Base-by-base conservation (phyloP, 2,797 vertebrate species). In the Buceros bicornis region DNA sequence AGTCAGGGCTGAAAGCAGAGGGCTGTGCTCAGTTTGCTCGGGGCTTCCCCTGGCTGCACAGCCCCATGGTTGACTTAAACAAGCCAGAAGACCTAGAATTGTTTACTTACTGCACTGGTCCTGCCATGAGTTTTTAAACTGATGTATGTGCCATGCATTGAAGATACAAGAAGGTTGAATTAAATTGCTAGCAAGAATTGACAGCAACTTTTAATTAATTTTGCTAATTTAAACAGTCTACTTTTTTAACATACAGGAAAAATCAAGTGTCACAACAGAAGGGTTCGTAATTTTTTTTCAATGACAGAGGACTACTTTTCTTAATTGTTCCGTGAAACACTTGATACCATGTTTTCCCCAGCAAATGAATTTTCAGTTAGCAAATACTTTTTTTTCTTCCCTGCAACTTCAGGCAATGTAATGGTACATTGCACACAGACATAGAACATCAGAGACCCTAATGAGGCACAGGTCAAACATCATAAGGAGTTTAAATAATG, bases 401-500 rank as follows among this genome's bases (percentile, higher is more conserved):
- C 25, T 77, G 33, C n/a, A 78, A 20, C 66, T 89, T 92, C 50
- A 89, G 53, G 19, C 64, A 92, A 11, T 37, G 33, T 73, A 80
- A 80, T 77, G 64, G 62, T 77, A 74, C 57, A 29, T 65, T 89
- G 78, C 3, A 1, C 33, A 57, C 33, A 89, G 70, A 64, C 45
- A 33, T 5, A 56, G 5, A 73, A 31, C 57, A 43, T 74, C 66
- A 61, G 57, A n/a, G 29, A 78, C 71, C 83, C 74, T 90, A 71
- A 85, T 61, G 78, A 90, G 86, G 43, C 67, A 85, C 43, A 87
- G 74, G 88, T 89, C 96, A 93, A 57, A 85, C 19, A 31, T 57
- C 58, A 16, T 70, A 47, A 79, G 64, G 76, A 87, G 48, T 89
- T 96, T 82, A 80, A 93, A 89, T 22, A 53, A 54, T 89, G 42